Conservation (phyloP, 2,888 invertebrate genomes). For the Cosmopolites sordidus region DNA sequence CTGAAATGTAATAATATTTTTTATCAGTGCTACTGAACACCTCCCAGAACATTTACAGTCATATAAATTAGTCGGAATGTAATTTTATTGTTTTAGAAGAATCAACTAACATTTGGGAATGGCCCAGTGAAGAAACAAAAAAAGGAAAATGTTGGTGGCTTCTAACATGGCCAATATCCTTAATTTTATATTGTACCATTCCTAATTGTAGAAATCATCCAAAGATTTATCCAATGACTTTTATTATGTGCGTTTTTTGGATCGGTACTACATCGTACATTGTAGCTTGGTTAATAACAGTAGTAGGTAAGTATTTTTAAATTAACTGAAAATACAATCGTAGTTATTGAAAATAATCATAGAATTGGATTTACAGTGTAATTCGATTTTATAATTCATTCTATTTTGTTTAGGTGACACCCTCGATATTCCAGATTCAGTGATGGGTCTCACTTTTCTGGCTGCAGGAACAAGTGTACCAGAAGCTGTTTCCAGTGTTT, state of each 20-base stretch:
- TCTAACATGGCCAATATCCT: slow-evolving; percentile 74
- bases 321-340: too few relatives aligned
- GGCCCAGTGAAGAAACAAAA: slow-evolving; percentile 52
- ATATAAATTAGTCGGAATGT: too few relatives aligned
- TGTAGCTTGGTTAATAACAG: slow-evolving; percentile 82
- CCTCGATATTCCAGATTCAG: slow-evolving; percentile 74
- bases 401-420: slow-evolving; percentile 61
- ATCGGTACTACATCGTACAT: slow-evolving; percentile 75
- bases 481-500: slow-evolving; percentile 79
- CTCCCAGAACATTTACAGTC: too few relatives aligned
- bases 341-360: not conserved
- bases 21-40: too few relatives aligned
- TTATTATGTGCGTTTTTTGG: slow-evolving; percentile 77
- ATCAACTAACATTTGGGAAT: slow-evolving; percentile 50
- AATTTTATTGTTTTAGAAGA: slow-evolving; percentile 23
- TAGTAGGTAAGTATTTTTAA: slow-evolving; percentile 58
- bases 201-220: slow-evolving; percentile 69
- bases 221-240: slow-evolving; percentile 63
- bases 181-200: slow-evolving; percentile 66
- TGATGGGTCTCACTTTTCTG: slow-evolving; percentile 79
- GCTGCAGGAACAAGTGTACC: slow-evolving; percentile 85
- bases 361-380: not conserved
- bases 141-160: slow-evolving; percentile 56
- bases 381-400: not conserved
- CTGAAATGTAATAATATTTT: too few relatives aligned